Percentiles rank a stretch among this genome's conserved stretches.
phyloP scores from a whole-genome alignment of 2,888 invertebrate genomes.

The Muscina levida region DNA sequence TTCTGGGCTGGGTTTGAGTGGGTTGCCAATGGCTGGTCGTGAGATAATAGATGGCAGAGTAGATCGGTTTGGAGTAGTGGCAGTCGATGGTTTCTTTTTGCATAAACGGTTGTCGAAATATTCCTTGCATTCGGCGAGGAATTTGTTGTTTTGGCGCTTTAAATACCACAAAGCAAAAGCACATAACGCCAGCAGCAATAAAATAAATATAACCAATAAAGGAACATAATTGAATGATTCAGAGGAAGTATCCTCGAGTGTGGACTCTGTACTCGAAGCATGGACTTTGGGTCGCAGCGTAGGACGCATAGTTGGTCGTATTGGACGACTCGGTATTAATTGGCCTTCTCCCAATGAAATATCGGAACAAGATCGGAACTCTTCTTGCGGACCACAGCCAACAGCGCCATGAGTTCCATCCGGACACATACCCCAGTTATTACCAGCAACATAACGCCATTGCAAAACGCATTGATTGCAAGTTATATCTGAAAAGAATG shows the following conservation, averaged over 20 bases:
- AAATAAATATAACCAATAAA: slow-evolving; percentile 83
- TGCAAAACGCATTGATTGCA: slow-evolving; percentile 92
- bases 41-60: slow-evolving; percentile 39
- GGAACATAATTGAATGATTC: slow-evolving; percentile 80
- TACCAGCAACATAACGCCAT: slow-evolving; percentile 93
- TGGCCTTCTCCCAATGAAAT: slow-evolving; percentile 84
- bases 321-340: slow-evolving; percentile 80
- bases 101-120: slow-evolving; percentile 51
- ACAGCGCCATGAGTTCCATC: slow-evolving; percentile 87
- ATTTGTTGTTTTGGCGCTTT: slow-evolving; percentile 87
- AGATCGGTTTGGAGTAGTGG: slow-evolving; percentile 8
- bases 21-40: slow-evolving; percentile 39
- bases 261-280: slow-evolving; percentile 65
- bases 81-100: slow-evolving; percentile 38
- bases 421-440: slow-evolving; percentile 89
- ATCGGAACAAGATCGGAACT: slow-evolving; percentile 92
- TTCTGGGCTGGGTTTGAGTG: slow-evolving; percentile 42
- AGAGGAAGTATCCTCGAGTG: slow-evolving; percentile 62
- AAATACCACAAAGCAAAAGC: slow-evolving; percentile 86
- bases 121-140: slow-evolving; percentile 77
- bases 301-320: slow-evolving; percentile 72
- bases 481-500: slow-evolving; percentile 80
- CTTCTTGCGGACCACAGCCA: slow-evolving; percentile 94
- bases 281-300: slow-evolving; percentile 57
- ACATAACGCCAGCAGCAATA: slow-evolving; percentile 85